A percentile compares a stretch with the other conserved stretches of the same genome.
Evolutionary conservation across 2,888 invertebrate species (phyloP).

Genomic region (Eumacrocentrus americanus): DNA sequence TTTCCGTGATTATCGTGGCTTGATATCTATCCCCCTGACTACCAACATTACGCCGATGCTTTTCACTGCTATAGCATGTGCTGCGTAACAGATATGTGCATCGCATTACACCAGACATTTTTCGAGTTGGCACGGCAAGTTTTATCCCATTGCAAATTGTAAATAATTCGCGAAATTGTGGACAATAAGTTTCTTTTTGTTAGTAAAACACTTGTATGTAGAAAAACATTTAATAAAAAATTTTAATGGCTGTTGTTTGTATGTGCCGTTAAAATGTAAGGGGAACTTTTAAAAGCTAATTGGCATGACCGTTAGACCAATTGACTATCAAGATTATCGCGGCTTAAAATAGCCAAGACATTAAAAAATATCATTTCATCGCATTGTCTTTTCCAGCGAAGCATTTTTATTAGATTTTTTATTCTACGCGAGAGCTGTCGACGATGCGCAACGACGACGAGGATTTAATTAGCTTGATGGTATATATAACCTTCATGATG

Average conservation of each 20-base stretch:
- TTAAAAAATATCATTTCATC: background rate
- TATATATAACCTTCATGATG: too few species aligned
- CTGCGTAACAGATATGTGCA: slow-evolving; percentile 12
- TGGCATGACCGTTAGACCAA: slow-evolving; percentile 9
- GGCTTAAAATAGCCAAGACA: background rate
- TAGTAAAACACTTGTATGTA: background rate
- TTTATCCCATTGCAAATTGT: background rate
- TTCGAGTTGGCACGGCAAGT: background rate
- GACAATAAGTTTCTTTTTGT: background rate
- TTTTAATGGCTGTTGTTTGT: too few species aligned
- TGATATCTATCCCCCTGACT: slow-evolving; percentile 41
- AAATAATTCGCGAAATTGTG: background rate
- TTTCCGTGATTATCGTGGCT: slow-evolving; percentile 47
- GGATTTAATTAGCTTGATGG: slow-evolving; percentile 1
- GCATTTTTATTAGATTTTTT: background rate
- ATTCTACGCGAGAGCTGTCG: background rate
- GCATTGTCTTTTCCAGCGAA: background rate
- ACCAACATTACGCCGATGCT: slow-evolving; percentile 23
- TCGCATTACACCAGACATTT: background rate
- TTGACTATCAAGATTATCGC: slow-evolving; percentile 7
- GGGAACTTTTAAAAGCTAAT: background rate
- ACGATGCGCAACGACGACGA: background rate
- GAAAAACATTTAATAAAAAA: too few species aligned
- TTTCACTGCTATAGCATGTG: slow-evolving; percentile 13
- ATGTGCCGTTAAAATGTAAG: background rate